These are phyloP conservation scores for Cheilosia variabilis DNA, from an alignment of 2,888 invertebrate genomes.

Conservation along the genomic window DNA sequence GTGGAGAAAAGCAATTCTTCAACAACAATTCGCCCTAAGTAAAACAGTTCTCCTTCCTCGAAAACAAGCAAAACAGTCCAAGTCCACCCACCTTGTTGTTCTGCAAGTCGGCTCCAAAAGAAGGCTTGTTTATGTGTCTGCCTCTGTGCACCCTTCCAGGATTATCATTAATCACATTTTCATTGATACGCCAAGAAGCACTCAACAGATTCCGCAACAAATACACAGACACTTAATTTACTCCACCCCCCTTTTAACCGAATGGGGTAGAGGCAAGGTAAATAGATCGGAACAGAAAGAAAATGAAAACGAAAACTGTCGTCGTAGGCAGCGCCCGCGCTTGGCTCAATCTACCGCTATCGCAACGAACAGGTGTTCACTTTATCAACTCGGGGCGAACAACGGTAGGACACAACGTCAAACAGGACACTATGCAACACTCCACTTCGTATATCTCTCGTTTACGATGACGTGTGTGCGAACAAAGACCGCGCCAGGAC, in stretches of 20 bases:
- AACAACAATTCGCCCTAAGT: constrained; percentile 37
- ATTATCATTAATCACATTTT: constrained; percentile 65
- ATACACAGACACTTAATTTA: constrained; percentile 24
- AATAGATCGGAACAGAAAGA: constrained; percentile 32
- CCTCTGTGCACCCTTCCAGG: constrained; percentile 50
- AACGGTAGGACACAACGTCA: constrained; percentile 11
- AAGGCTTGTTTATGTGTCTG: constrained; percentile 45
- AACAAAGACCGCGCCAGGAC: constrained; percentile 23
- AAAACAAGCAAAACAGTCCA: constrained; percentile 4
- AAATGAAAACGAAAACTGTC: constrained; percentile 27
- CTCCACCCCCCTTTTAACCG: not conserved
- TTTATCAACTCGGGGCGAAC: constrained; percentile 41
- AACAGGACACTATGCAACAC: constrained; percentile 29
- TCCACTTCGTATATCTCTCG: constrained; percentile 10
- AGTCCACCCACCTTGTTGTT: constrained; percentile 44
- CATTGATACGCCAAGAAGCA: constrained; percentile 46
- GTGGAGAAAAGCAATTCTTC: constrained; percentile 25
- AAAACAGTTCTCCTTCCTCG: not conserved
- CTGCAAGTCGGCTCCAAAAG: constrained; percentile 4
- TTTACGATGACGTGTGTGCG: constrained; percentile 27
- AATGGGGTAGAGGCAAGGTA: not conserved
- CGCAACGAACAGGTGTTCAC: constrained; percentile 64
- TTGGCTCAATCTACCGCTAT: constrained; percentile 7
- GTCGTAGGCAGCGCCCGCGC: constrained; percentile 4
- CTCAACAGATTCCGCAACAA: constrained; percentile 40